phyloP scores from a whole-genome alignment of 2,113 vertebrate species.

The Nymphicus hollandicus region DNA sequence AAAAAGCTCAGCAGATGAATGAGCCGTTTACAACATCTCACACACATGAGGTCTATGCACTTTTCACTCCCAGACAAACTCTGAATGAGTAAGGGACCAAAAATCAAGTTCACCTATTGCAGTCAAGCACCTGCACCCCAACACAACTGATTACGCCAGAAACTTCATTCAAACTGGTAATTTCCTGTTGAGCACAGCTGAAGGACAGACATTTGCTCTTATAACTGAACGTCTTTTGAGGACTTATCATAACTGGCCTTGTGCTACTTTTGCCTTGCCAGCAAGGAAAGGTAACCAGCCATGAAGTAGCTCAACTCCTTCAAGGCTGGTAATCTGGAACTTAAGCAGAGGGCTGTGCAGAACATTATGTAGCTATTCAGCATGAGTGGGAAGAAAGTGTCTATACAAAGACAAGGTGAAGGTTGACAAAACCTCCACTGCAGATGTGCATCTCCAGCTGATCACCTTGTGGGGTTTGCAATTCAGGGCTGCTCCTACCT shows the following conservation, averaged over 20 bases:
- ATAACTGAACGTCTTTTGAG: not conserved
- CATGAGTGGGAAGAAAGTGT: not conserved
- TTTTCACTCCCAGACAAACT: not conserved
- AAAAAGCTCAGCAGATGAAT: not conserved
- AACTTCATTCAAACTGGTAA: not conserved
- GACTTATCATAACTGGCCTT: not conserved
- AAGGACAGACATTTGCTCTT: not conserved
- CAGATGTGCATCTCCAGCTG: not conserved
- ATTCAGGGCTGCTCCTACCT: not conserved
- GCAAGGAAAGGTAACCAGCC: not conserved
- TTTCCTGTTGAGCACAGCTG: not conserved
- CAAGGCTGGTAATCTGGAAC: not conserved
- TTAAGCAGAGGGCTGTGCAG: not conserved
- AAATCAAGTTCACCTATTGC: not conserved
- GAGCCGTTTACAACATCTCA: not conserved
- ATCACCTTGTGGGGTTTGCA: fast-evolving
- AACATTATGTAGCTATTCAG: not conserved
- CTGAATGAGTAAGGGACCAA: not conserved
- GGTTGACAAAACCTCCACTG: not conserved
- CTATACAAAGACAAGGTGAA: not conserved
- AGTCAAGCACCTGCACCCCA: not conserved
- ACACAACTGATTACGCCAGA: not conserved
- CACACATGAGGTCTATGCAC: not conserved
- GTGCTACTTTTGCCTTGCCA: not conserved
- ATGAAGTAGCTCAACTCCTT: not conserved